Evolutionary conservation across 2,888 invertebrate species (phyloP).

Genomic region (Lasioglossum oenotherae): DNA sequence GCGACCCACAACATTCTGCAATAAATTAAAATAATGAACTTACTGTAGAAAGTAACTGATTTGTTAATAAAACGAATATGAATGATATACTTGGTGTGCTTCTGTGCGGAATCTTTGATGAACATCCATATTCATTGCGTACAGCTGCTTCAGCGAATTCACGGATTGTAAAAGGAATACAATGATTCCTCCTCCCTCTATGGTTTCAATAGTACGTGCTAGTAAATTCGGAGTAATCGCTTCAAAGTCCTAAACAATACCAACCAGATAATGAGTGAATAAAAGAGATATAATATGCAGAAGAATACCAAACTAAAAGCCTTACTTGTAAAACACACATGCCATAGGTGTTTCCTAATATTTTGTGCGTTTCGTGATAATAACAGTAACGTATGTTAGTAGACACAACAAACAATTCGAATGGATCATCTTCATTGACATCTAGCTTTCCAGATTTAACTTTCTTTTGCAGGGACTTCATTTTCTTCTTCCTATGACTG

Average conservation of each 20-base stretch:
- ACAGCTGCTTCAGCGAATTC: conserved; percentile 95
- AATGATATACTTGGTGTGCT: conserved; percentile 88
- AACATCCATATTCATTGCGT: conserved; percentile 99
- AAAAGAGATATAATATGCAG: not conserved
- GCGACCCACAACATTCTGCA: conserved; percentile 92
- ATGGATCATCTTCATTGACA: conserved; percentile 97
- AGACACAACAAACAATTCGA: conserved; percentile 97
- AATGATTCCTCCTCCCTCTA: conserved; percentile 98
- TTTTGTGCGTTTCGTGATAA: conserved; percentile 98
- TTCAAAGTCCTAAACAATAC: conserved; percentile 93
- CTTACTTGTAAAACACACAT: conserved; percentile 95
- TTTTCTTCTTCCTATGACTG: conserved; percentile 96
- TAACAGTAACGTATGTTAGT: conserved; percentile 99
- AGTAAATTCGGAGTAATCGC: conserved; percentile 98
- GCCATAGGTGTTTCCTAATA: conserved; percentile 98
- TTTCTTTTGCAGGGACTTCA: conserved; percentile 92
- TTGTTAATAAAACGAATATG: not conserved
- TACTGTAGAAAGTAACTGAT: not conserved
- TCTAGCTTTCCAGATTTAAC: conserved; percentile 94
- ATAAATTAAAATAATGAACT: conserved; percentile 1
- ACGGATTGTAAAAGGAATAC: conserved; percentile 94
- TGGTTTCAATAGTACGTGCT: conserved; percentile 98
- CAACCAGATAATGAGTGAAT: not conserved
- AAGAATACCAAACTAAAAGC: conserved; percentile 14
- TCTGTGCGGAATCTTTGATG: conserved; percentile 98